Percentiles rank a stretch among this genome's conserved stretches.
Conservation (phyloP, 2,113 vertebrate species). For the Cynocephalus volans region DNA sequence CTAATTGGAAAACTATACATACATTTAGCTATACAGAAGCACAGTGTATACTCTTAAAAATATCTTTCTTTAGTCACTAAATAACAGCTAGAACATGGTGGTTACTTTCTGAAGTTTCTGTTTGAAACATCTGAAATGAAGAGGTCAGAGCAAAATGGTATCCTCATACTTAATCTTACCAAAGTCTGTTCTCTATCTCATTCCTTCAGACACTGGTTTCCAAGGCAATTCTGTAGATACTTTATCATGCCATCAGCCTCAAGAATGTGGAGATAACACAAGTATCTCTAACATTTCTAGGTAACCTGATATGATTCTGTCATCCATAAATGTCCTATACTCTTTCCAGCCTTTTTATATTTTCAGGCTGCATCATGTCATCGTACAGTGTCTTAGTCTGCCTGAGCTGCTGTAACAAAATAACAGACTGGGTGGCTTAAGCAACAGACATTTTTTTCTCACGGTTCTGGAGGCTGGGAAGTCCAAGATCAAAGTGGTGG, state of each 20-base stretch:
- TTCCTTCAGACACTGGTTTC: slow-evolving; percentile 29
- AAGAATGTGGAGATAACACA: slow-evolving; percentile 22
- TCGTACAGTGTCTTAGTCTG: background rate
- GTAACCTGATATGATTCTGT: background rate
- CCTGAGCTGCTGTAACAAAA: background rate
- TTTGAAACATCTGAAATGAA: slow-evolving; percentile 42
- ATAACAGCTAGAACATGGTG: background rate
- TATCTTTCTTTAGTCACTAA: background rate
- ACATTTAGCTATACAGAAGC: background rate
- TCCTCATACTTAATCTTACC: background rate
- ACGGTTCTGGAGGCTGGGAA: background rate
- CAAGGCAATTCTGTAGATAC: background rate
- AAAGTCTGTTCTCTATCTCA: slow-evolving; percentile 14
- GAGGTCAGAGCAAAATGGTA: background rate
- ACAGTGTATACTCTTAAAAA: background rate
- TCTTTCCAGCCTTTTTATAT: background rate
- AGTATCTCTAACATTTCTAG: background rate
- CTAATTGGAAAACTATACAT: background rate
- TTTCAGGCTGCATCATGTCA: background rate
- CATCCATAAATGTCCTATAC: background rate
- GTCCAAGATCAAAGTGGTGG: background rate
- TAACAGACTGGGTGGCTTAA: background rate
- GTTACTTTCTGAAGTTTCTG: background rate
- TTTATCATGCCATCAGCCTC: slow-evolving; percentile 24
- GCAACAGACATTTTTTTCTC: background rate